These are phyloP conservation scores for Drosophila quinaria DNA, from an alignment of 2,888 invertebrate species.

Conservation along the genomic window DNA sequence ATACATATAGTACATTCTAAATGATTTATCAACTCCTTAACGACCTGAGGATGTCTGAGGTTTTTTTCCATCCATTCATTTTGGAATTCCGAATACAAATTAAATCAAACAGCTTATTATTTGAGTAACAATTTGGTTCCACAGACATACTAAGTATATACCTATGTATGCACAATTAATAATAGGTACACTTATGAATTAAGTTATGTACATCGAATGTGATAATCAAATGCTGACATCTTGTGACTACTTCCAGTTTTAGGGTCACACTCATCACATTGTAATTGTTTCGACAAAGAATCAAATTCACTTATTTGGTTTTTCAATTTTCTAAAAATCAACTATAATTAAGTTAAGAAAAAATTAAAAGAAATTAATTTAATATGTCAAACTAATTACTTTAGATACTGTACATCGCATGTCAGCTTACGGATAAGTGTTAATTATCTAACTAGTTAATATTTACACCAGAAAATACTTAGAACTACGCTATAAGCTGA, in stretches of 20 bases:
- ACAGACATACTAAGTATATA: constrained; percentile 6
- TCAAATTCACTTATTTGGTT: neutral
- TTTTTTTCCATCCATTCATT: constrained; percentile 62
- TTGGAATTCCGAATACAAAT: constrained; percentile 14
- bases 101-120: constrained; percentile 26
- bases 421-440: constrained; percentile 32
- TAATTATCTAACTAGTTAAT: constrained; percentile 25
- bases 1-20: constrained; percentile 7
- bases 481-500: neutral
- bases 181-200: neutral
- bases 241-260: constrained; percentile 31
- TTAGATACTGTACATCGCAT: neutral
- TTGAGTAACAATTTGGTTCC: constrained; percentile 43
- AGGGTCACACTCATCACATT: constrained; percentile 5
- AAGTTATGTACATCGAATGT: constrained; percentile 11
- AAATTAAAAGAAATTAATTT: neutral
- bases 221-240: constrained; percentile 34
- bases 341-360: neutral
- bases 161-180: constrained; percentile 16
- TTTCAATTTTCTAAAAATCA: neutral
- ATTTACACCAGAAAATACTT: neutral
- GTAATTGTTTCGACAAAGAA: neutral
- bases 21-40: constrained; percentile 14
- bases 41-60: constrained; percentile 34
- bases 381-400: neutral